These are phyloP conservation scores for Drosophila tsacasi DNA, from an alignment of 1,140 invertebrate species.

Conservation along the genomic window DNA sequence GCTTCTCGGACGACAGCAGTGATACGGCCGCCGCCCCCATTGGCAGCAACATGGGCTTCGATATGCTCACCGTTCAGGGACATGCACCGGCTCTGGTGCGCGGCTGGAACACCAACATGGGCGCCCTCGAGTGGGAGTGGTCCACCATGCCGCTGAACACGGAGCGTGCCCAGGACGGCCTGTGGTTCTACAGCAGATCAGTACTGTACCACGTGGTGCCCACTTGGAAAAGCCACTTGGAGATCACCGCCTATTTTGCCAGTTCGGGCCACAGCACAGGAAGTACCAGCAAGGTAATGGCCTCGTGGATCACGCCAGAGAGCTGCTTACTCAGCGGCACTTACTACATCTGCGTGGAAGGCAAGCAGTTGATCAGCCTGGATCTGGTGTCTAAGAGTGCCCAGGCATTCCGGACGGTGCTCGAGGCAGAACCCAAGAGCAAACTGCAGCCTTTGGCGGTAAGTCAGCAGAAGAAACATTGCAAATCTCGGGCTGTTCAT, in stretches of 20 bases:
- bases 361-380: slow-evolving; percentile 85
- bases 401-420: slow-evolving; percentile 63
- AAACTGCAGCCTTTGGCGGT: slow-evolving; percentile 52
- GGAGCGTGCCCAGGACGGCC: slow-evolving; percentile 85
- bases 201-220: slow-evolving; percentile 89
- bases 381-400: slow-evolving; percentile 85
- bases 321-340: slow-evolving; percentile 89
- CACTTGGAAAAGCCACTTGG: slow-evolving; percentile 88
- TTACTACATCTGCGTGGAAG: slow-evolving; percentile 87
- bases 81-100: slow-evolving; percentile 90
- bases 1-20: slow-evolving; percentile 64
- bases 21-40: slow-evolving; percentile 85
- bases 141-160: slow-evolving; percentile 86
- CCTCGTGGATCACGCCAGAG: slow-evolving; percentile 88
- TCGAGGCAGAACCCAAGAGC: slow-evolving; percentile 32
- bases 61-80: slow-evolving; percentile 91
- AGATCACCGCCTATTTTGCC: slow-evolving; percentile 89
- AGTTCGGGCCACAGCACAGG: slow-evolving; percentile 88
- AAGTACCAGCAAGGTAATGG: slow-evolving; percentile 87
- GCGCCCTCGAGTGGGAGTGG: slow-evolving; percentile 88
- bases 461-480: neutral
- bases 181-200: slow-evolving; percentile 88
- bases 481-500: neutral
- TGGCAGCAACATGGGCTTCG: slow-evolving; percentile 82
- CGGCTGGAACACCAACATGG: slow-evolving; percentile 91